A percentile compares a stretch with the other conserved stretches of the same genome.
phyloP scores from a whole-genome alignment of 2,113 vertebrate species.

The Columba livia region DNA sequence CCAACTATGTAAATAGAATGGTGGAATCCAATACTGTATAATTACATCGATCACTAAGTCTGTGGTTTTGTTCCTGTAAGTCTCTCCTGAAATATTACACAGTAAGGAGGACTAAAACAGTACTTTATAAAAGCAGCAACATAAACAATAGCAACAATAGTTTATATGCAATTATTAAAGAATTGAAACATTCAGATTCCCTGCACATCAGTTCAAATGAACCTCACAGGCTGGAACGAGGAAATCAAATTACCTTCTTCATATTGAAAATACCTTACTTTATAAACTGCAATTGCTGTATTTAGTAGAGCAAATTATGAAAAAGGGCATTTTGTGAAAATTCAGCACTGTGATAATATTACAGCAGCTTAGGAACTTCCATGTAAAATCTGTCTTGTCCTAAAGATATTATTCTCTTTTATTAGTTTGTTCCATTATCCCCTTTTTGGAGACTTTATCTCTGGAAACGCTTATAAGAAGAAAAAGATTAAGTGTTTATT shows the following conservation, averaged over 20 bases:
- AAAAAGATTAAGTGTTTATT: background rate
- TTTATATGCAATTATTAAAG: background rate
- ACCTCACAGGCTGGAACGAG: background rate
- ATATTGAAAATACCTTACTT: background rate
- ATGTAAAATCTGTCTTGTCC: background rate
- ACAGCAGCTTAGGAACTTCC: background rate
- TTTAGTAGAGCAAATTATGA: background rate
- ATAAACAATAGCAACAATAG: background rate
- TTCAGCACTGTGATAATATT: rapidly evolving
- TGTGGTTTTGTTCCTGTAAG: background rate
- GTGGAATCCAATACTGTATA: slow-evolving; percentile 25
- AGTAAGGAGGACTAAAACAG: background rate
- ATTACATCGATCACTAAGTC: slow-evolving; percentile 15
- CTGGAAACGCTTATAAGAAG: background rate
- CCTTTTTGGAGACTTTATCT: background rate
- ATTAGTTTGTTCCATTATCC: background rate
- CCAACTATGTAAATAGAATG: background rate
- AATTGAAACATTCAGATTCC: background rate
- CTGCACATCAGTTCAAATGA: background rate
- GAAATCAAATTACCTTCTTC: background rate
- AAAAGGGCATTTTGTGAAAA: background rate
- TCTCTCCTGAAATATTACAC: background rate
- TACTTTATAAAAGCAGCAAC: background rate
- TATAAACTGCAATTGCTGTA: background rate
- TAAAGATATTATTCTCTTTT: background rate